Percentiles rank a stretch among this genome's conserved stretches.
Evolutionary conservation across 1,140 invertebrate genomes (phyloP).

Genomic region (Drosophila asahinai): DNA sequence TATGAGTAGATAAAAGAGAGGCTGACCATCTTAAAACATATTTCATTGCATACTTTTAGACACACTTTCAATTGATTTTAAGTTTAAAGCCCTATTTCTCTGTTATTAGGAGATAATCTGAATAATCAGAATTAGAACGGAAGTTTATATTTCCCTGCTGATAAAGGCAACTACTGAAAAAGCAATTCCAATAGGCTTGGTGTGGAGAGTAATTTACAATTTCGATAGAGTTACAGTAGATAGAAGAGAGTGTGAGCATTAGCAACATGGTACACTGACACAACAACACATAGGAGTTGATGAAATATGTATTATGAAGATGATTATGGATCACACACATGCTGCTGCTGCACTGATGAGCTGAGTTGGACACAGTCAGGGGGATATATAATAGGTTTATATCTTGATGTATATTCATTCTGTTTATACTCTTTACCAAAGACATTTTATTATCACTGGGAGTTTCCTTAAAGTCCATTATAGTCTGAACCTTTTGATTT

Average conservation of each 20-base stretch:
- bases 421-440: constrained; percentile 89
- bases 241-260: constrained; percentile 29
- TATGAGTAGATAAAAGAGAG: neutral
- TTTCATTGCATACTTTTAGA: neutral
- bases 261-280: constrained; percentile 34
- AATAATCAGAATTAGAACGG: neutral
- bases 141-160: constrained; percentile 4
- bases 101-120: too few species aligned
- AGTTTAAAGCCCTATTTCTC: too few species aligned
- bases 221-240: constrained; percentile 27
- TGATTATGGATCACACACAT: constrained; percentile 32
- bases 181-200: constrained; percentile 17
- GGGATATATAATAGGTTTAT: constrained; percentile 29
- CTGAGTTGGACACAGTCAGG: constrained; percentile 13
- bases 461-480: constrained; percentile 94
- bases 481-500: constrained; percentile 90
- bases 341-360: constrained; percentile 36
- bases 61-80: neutral
- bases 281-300: constrained; percentile 35
- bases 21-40: too few species aligned
- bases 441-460: constrained; percentile 94
- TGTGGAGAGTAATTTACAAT: constrained; percentile 25
- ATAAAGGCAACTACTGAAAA: constrained; percentile 33
- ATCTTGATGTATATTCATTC: constrained; percentile 58
- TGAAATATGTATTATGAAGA: constrained; percentile 25